Evolutionary conservation across 1,140 invertebrate species (phyloP), one percentile per base, ranked within the genome.

Genomic region (Achatina immaculata): DNA sequence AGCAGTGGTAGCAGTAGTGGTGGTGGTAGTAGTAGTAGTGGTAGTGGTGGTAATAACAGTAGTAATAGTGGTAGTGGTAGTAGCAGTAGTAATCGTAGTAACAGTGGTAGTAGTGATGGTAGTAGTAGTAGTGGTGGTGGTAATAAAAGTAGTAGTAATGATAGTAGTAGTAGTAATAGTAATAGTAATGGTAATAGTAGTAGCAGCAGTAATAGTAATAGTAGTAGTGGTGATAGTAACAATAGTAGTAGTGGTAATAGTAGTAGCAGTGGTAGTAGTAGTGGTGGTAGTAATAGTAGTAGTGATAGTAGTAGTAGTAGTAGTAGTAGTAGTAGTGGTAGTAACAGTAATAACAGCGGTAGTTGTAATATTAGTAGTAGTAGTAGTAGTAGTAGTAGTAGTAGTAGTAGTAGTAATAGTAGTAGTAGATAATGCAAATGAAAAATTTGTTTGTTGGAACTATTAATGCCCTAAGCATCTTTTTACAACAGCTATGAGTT

Each of bases 311-410:
- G 71, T 42, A 74, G 71, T 42, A 42, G 71, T 42, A 74, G 71
- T 42, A 74, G 71, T 74, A 74, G 71, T 43, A 74, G 71, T 45
- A 74, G 71, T 74, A 74, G 36, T 74, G 42, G 40, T 42, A 45
- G 71, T 42, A 2, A 11, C 21, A 0, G 71, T 28, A 73, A 38
- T 6, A 42, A 7, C 31, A 73, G 71, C 31, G 42, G 40, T 48
- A 19, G 45, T 48, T 7, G 19, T 48, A 7, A 11, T 48, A 11
- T 7, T 48, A 48, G 45, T 48, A 24, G 42, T 31, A 74, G 71
- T 43, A 74, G 40, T 74, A 34, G 38, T 48, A 34, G 40, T 74
- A 7, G 21, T 43, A 42, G 43, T 73, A 73, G 71, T 42, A 24
- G 21, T 40, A 43, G 71, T 28, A 42, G 21, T 73, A 42, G 71